Percentiles rank a stretch among this genome's conserved stretches.
These are phyloP conservation scores for Frankliniella fusca DNA, from an alignment of 2,888 invertebrate species.

Conservation along the genomic window DNA sequence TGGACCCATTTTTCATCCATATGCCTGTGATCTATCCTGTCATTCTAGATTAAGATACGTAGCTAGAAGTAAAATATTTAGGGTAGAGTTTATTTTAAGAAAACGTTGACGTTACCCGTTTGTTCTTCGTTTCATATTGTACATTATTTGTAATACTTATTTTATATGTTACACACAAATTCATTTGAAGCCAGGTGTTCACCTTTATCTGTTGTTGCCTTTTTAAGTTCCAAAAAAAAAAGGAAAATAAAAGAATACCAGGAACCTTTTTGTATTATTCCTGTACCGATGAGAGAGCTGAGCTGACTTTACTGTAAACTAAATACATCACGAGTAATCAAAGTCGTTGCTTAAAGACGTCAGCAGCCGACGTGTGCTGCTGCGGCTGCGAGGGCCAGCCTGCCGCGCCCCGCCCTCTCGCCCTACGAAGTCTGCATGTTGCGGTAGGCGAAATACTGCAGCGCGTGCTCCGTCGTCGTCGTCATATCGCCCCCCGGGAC, in stretches of 20 bases:
- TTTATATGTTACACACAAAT: conserved; percentile 4
- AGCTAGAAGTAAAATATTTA: neutral
- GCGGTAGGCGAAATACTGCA: neutral
- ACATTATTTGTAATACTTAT: conserved; percentile 14
- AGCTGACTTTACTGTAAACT: no score
- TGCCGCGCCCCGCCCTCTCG: neutral
- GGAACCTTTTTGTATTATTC: neutral
- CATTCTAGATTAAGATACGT: neutral
- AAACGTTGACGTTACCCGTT: neutral
- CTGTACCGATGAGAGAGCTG: neutral
- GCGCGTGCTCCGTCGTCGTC: neutral
- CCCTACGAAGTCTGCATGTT: neutral
- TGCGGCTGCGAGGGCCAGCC: no score
- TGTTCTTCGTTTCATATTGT: neutral
- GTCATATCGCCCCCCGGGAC: conserved; percentile 47
- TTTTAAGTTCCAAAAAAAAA: neutral
- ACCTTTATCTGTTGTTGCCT: neutral
- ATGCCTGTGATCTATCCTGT: neutral
- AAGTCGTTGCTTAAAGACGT: no score
- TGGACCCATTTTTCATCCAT: neutral
- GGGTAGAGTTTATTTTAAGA: neutral
- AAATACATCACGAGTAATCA: no score
- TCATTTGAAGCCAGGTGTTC: neutral
- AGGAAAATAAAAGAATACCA: neutral
- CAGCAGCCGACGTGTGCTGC: no score